These are phyloP conservation scores for Tribolium madens DNA, from an alignment of 1,140 invertebrate species.

Conservation along the genomic window DNA sequence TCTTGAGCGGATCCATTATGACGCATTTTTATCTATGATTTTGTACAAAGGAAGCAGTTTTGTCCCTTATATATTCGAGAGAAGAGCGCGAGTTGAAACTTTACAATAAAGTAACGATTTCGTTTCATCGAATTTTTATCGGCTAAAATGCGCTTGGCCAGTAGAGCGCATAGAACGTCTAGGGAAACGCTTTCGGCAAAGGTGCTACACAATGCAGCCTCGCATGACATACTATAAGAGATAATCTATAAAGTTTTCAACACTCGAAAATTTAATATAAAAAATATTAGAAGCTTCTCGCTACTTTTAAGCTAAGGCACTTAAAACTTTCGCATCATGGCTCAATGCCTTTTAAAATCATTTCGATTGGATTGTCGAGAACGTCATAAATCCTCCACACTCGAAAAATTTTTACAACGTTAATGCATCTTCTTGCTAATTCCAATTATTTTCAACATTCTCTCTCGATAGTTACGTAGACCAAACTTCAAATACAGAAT, in stretches of 20 bases:
- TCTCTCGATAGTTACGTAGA: conserved; percentile 29
- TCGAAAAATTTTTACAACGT: not conserved
- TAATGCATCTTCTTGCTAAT: not conserved
- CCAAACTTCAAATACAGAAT: conserved; percentile 5
- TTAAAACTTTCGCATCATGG: conserved; percentile 25
- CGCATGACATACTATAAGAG: conserved; percentile 35
- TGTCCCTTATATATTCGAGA: conserved; percentile 36
- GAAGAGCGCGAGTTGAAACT: conserved; percentile 35
- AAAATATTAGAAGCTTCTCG: conserved; percentile 25
- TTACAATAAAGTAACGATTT: conserved; percentile 45
- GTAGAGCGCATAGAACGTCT: conserved; percentile 40
- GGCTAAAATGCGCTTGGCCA: conserved; percentile 41
- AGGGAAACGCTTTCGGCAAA: conserved; percentile 32
- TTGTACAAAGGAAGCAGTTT: conserved; percentile 34
- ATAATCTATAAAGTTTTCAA: conserved; percentile 35
- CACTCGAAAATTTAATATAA: conserved; percentile 36
- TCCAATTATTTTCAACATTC: conserved; percentile 39
- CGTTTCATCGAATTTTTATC: conserved; percentile 46
- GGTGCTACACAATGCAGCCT: conserved; percentile 39
- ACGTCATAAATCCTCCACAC: not conserved
- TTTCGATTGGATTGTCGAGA: not conserved
- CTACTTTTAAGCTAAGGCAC: conserved; percentile 24
- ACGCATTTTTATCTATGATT: conserved; percentile 33
- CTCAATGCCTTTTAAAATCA: conserved; percentile 2
- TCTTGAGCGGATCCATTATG: conserved; percentile 23